Percentiles rank a stretch among this genome's conserved stretches.
Conservation (phyloP, 2,888 invertebrate species). For the Macaria notata region DNA sequence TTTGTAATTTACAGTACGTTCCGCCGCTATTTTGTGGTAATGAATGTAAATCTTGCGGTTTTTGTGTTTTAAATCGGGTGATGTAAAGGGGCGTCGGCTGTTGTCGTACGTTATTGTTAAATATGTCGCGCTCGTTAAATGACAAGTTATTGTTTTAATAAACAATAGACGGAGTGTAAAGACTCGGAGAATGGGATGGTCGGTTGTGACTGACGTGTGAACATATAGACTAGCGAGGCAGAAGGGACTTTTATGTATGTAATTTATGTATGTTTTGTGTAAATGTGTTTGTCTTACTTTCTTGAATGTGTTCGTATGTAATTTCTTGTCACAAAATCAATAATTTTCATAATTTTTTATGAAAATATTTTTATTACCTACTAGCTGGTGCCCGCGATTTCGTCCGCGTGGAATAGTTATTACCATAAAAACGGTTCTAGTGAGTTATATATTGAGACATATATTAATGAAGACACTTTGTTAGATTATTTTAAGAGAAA, state of each 20-base stretch:
- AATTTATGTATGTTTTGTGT: not conserved
- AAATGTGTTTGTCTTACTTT: too few species aligned
- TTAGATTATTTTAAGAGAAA: too few species aligned
- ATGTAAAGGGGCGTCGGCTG: slow-evolving; percentile 39
- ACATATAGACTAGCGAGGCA: slow-evolving; percentile 54
- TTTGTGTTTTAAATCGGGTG: slow-evolving; percentile 40
- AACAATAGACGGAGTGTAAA: slow-evolving; percentile 74
- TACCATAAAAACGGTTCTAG: too few species aligned
- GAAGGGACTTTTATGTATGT: not conserved
- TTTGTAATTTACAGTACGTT: slow-evolving; percentile 51
- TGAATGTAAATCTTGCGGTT: slow-evolving; percentile 51
- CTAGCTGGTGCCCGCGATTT: too few species aligned
- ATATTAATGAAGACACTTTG: too few species aligned
- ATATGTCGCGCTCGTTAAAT: slow-evolving; percentile 68
- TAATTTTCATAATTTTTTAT: too few species aligned
- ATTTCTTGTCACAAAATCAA: too few species aligned
- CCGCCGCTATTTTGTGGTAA: slow-evolving; percentile 46
- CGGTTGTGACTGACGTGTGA: slow-evolving; percentile 63
- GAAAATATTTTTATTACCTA: too few species aligned
- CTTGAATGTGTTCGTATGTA: too few species aligned
- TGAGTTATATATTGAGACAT: too few species aligned
- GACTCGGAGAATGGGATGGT: slow-evolving; percentile 61
- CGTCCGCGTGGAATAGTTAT: too few species aligned
- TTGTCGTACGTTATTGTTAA: slow-evolving; percentile 70
- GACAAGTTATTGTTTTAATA: slow-evolving; percentile 76